Evolutionary conservation across 1,140 invertebrate species (phyloP), one percentile per base, ranked within the genome.

Genomic region (Carcinoscorpius rotundicauda): DNA sequence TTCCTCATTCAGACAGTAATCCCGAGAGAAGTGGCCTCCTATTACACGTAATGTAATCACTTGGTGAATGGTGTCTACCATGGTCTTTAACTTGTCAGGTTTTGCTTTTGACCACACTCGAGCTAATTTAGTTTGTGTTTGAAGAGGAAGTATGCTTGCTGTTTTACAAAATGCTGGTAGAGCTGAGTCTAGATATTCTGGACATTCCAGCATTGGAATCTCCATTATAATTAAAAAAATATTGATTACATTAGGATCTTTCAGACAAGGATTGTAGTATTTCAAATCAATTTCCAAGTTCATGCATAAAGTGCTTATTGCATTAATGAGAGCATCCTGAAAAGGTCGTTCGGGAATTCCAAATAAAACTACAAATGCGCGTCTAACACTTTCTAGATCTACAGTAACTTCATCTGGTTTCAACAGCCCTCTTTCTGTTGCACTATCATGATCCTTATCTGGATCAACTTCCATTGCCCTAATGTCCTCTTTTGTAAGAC

Each of bases 191-290:
- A 93, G 76, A 75, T 89, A 93, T 74, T 93, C 90, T 51, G 82
- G 83, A 63, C 81, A 83, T 71, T 88, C 86, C 50, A 93, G 80
- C 64, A 85, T 84, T 5, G 90, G 90, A 68, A 93, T 87, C 78
- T 96, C 91, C 74, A 93, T 88, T 11, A 92, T 85, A 67, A 94
- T 91, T 49, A 93, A 79, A 71, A 94, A 86, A 57, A 89, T 86
- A 73, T 92, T 90, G 49, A 86, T 74, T 49, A 83, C 77, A 65
- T 78, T 73, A 52, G 79, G 78, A 69, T 77, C 76, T 75, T 78
- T 72, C 77, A 81, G 76, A 68, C 79, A 68, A 6, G 68, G 65
- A 50, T 80, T 78, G 72, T 81, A 69, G 71, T 85, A 81, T 72
- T 85, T 79, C 61, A 92, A 76, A 72, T 91, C 86, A 76, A 89